phyloP scores from a whole-genome alignment of 2,888 invertebrate species.

The Diadegma fenestrale region DNA sequence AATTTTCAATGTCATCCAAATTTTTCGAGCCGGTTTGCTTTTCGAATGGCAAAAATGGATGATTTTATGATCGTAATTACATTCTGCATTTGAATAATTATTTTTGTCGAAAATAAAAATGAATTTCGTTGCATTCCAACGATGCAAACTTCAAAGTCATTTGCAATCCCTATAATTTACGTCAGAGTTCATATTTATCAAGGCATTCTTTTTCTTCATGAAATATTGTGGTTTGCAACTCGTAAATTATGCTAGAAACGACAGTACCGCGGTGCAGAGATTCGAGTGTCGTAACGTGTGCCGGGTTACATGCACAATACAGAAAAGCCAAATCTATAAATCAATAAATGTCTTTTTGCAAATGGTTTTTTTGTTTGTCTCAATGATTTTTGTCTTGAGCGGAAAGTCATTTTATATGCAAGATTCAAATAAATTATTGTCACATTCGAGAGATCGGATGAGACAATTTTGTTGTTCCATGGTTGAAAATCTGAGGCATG shows the following conservation, averaged over 20 bases:
- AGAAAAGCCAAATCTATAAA: not conserved
- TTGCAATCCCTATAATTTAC: not conserved
- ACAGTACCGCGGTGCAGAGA: not conserved
- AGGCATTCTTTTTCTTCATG: not conserved
- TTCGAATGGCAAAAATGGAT: too few species aligned
- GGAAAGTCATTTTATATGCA: not conserved
- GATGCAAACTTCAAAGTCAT: too few species aligned
- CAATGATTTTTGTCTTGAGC: not conserved
- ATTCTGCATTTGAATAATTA: too few species aligned
- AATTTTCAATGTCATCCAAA: too few species aligned
- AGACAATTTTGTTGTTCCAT: not conserved
- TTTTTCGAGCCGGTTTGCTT: too few species aligned
- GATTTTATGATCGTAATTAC: too few species aligned
- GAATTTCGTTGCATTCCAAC: too few species aligned
- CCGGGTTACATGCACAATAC: not conserved
- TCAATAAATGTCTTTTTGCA: constrained; percentile 24
- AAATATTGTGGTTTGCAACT: not conserved
- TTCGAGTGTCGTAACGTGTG: constrained; percentile 14
- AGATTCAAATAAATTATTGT: not conserved
- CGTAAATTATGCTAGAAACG: not conserved
- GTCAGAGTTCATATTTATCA: not conserved
- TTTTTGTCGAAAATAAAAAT: too few species aligned
- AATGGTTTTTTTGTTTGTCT: not conserved
- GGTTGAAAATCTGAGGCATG: not conserved
- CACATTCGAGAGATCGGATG: not conserved